Conservation (phyloP, 2,113 vertebrate genomes). For the Erpornis zantholeuca region DNA sequence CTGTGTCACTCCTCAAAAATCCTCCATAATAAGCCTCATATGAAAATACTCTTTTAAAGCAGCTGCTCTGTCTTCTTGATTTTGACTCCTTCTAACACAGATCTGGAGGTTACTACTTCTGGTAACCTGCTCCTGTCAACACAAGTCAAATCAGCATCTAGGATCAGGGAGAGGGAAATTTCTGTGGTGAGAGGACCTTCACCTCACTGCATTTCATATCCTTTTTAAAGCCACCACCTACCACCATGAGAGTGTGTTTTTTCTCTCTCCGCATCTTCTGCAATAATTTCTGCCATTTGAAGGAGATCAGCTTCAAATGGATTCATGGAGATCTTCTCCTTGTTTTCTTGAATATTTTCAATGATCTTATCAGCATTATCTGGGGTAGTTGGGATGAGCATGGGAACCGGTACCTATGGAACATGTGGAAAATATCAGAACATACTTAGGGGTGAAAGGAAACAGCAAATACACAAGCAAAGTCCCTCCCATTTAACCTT, state of each 20-base stretch:
- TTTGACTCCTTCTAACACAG: not conserved
- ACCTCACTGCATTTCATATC: not conserved
- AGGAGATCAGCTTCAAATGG: slow-evolving; percentile 93
- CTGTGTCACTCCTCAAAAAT: not conserved
- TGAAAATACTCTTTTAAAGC: not conserved
- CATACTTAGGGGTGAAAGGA: not conserved
- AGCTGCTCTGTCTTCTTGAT: not conserved
- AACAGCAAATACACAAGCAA: not conserved
- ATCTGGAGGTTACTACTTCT: not conserved
- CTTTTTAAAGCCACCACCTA: slow-evolving; percentile 55
- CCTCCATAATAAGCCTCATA: not conserved
- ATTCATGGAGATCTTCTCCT: slow-evolving; percentile 86
- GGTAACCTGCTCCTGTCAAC: not conserved
- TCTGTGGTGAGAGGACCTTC: not conserved
- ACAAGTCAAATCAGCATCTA: not conserved
- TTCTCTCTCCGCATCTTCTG: slow-evolving; percentile 85
- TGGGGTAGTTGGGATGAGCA: slow-evolving; percentile 86
- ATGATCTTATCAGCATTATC: slow-evolving; percentile 82
- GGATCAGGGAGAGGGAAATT: not conserved
- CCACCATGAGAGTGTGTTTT: slow-evolving; percentile 82
- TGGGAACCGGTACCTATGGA: slow-evolving; percentile 88
- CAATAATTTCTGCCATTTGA: slow-evolving; percentile 97
- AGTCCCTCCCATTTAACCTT: not conserved
- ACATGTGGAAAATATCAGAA: not conserved
- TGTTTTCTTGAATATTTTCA: slow-evolving; percentile 88